Evolutionary conservation across 2,113 vertebrate genomes (phyloP).

Genomic region (Piprites chloris): DNA sequence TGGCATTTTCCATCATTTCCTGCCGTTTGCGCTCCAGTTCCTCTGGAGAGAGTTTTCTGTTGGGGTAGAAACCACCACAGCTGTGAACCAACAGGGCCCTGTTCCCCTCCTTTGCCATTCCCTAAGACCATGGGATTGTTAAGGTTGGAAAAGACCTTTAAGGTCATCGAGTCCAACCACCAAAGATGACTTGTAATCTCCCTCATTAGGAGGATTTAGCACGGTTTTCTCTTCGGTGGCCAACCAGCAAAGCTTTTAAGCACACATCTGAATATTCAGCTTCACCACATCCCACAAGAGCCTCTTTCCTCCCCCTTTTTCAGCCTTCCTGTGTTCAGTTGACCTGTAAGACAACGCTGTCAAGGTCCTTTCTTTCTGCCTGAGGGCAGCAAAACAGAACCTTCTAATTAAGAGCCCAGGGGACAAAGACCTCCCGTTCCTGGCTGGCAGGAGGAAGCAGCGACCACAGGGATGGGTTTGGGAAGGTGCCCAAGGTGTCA

Average conservation of each 20-base stretch:
- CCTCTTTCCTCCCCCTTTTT: background rate
- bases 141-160: background rate
- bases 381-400: background rate
- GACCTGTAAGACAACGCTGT: background rate
- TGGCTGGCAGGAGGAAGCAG: background rate
- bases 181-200: background rate
- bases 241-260: background rate
- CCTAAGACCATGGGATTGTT: fast-evolving
- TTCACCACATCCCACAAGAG: background rate
- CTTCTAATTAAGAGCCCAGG: background rate
- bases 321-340: background rate
- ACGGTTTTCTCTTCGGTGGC: background rate
- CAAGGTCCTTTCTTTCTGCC: background rate
- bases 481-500: background rate
- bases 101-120: fast-evolving
- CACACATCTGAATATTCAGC: background rate
- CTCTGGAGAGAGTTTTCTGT: slow-evolving; percentile 84
- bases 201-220: background rate
- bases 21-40: slow-evolving; percentile 85
- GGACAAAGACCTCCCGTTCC: background rate
- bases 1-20: slow-evolving; percentile 92
- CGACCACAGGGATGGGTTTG: fast-evolving
- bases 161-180: too few relatives aligned
- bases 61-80: background rate
- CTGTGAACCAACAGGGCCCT: fast-evolving